These are phyloP conservation scores for Tenthredo mesomela DNA, from an alignment of 2,888 invertebrate genomes.

Conservation along the genomic window DNA sequence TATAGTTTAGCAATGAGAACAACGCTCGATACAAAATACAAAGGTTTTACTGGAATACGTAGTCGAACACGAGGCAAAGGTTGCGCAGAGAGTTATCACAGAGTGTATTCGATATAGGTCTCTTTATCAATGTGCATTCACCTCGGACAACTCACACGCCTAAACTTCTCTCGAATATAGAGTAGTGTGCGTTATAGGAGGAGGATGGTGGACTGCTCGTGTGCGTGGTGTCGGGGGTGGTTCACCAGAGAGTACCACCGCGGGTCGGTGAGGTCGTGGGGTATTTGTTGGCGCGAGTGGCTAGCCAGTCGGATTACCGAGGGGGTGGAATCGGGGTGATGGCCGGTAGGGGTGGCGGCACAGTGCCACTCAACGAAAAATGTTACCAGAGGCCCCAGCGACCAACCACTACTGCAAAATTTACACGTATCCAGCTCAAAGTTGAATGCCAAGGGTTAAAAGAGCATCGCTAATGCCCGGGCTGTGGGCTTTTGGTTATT, in stretches of 20 bases:
- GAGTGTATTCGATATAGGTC: conserved; percentile 42
- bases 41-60: conserved; percentile 42
- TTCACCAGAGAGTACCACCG: conserved; percentile 75
- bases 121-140: conserved; percentile 50
- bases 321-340: conserved; percentile 61
- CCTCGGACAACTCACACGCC: conserved; percentile 32
- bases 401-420: conserved; percentile 77
- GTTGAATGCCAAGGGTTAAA: conserved; percentile 76
- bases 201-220: conserved; percentile 72
- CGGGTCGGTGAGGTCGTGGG: conserved; percentile 68
- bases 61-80: conserved; percentile 33
- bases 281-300: conserved; percentile 78
- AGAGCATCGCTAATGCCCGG: conserved; percentile 78
- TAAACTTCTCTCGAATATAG: neutral
- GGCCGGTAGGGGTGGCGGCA: conserved; percentile 61
- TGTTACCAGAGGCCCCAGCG: conserved; percentile 67
- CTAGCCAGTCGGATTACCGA: conserved; percentile 78
- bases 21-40: conserved; percentile 41
- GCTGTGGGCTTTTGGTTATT: conserved; percentile 73
- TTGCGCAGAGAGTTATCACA: conserved; percentile 49
- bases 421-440: conserved; percentile 75
- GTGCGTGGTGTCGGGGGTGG: conserved; percentile 76
- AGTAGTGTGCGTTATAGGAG: conserved; percentile 16
- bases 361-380: conserved; percentile 76
- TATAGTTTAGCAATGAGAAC: conserved; percentile 23